Evolutionary conservation across 1,140 invertebrate genomes (phyloP), one percentile per base, ranked within the genome.

Genomic region (Aphis craccivora): DNA sequence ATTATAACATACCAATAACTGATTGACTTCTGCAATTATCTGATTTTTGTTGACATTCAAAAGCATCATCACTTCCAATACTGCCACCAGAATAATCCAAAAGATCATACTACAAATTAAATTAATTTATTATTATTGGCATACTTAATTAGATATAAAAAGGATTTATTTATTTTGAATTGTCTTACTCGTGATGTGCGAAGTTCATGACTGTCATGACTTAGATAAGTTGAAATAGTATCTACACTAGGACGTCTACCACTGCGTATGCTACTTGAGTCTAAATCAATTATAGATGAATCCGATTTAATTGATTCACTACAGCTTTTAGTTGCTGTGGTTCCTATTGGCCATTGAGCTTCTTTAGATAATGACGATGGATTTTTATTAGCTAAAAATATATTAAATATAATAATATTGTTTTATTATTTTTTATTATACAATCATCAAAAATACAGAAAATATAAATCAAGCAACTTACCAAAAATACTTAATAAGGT

Each of bases 171-270:
- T 23, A 53, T 88, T 25, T 84, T 43, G 84, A 53, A 76, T 23
- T n/a, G 0, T 51, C 53, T 94, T 94, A 95, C 94, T 94, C 93
- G 94, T 90, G 95, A 94, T 94, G 94, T 94, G 93, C 94, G 94
- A 84, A 94, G 93, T 94, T 97, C 96, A 93, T 53, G 91, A 95
- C 97, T 97, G 95, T 98, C 97, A 94, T 98, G 97, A 95, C 97
- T 98, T 93, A 98, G 96, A 96, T 98, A 98, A 1, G 98, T 98
- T 93, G 97, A 98, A 40, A 98, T 97, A 40, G 97, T 98, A 95
- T 98, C 97, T 37, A 98, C 97, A 95, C 97, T 98, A 43, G 97
- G 97, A 83, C 97, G 96, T 22, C 97, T 95, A 90, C 97, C 96
- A 94, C 97, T 97, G 95, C 97, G 97, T 94, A 96, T 96, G 94